Evolutionary conservation across 2,797 vertebrate genomes (phyloP), one percentile per base, ranked within the genome.

Genomic region (Nannoperca obscura): DNA sequence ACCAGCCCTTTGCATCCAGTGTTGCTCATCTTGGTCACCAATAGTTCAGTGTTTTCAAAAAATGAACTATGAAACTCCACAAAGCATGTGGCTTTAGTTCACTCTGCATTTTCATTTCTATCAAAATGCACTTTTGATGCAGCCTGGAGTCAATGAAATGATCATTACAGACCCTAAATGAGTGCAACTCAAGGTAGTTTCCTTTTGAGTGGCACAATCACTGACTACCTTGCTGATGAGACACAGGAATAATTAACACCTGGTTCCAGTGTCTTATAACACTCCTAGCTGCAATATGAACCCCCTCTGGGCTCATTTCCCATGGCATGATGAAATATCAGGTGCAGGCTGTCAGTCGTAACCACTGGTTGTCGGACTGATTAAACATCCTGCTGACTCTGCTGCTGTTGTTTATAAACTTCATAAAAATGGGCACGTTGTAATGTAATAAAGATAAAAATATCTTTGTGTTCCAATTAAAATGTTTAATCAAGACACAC

Each of bases 281-380:
- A 49, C 42, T 46, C 15, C 2, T 11, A 27, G 22, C 20, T 60
- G 36, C 58, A 44, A 7, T 61, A 61, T 15, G 38, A 61, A 13
- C 59, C 60, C 40, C 42, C 60, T 46, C 61, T 63, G 44, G n/a
- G 44, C 61, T 64, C 19, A 49, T 64, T 64, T 64, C 49, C 42
- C 44, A 49, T 49, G 61, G 20, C 44, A 64, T 46, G 40, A 64
- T 47, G 44, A 64, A 64, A 64, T 47, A 64, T 34, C 44, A 49
- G 61, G 19, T 32, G 17, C 59, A 24, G 38, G 22, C 59, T 62
- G 59, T 61, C 59, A 32, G 42, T 32, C 17, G 14, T 64, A 64
- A 64, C 27, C 61, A 49, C 44, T 34, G 61, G 11, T 66, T 81
- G 78, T 81, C 65, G 9, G 78, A n/a, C 44, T 64, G 44, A 47